These are phyloP conservation scores for Novumbra hubbsi DNA, from an alignment of 2,797 vertebrate genomes.

Conservation along the genomic window DNA sequence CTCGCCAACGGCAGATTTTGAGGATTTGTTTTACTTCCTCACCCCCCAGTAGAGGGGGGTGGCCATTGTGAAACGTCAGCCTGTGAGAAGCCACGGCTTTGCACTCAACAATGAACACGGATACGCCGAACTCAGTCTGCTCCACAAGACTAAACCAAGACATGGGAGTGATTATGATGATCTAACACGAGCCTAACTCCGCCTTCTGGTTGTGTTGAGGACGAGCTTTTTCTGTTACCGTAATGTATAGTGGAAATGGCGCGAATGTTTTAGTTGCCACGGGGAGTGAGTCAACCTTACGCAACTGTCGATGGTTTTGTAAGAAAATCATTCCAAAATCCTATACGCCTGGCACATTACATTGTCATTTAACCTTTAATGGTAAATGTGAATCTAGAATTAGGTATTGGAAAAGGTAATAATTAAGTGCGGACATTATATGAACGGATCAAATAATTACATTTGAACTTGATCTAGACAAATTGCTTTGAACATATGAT, in stretches of 20 bases:
- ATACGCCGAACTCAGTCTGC: conserved; percentile 2
- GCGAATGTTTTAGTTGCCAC: conserved; percentile 44
- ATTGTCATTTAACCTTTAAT: background rate
- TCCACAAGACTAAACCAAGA: conserved; percentile 26
- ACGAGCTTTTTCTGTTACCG: conserved; percentile 33
- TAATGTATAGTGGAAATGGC: conserved; percentile 11
- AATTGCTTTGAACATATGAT: background rate
- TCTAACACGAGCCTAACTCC: conserved; percentile 25
- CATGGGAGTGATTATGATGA: conserved; percentile 11
- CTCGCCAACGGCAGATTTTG: no score
- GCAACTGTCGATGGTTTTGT: background rate
- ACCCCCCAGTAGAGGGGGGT: no score
- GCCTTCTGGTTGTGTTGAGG: conserved; percentile 25
- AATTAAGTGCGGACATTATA: background rate
- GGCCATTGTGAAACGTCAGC: no score
- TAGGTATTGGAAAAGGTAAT: background rate
- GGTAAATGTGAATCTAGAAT: background rate
- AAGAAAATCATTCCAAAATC: background rate
- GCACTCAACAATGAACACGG: conserved; percentile 3
- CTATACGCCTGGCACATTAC: background rate
- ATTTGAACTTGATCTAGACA: no score
- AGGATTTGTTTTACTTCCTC: no score
- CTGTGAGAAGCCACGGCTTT: background rate
- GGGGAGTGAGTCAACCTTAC: background rate
- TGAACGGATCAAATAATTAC: background rate